Base-by-base conservation (phyloP, 1,140 invertebrate species). In the Probaryconus sp. region DNA sequence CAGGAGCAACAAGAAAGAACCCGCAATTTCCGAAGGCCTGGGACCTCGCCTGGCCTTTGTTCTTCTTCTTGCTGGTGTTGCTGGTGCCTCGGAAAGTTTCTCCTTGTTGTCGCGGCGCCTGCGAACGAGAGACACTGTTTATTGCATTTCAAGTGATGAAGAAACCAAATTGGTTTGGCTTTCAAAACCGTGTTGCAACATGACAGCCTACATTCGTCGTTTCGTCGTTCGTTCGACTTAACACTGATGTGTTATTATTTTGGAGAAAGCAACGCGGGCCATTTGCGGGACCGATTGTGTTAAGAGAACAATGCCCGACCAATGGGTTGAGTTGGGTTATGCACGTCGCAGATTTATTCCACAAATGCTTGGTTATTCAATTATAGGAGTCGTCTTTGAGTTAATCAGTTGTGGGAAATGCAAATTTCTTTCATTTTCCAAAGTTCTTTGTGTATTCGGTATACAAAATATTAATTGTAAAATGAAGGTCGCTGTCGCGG, bases 1-100 rank as follows among this genome's bases (percentile, higher is more conserved):
- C 33, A 65, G 67, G 70, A 73, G 72, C 70, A 77, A 75, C 71
- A 79, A 81, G 55, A 79, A 82, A 38, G 64, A 81, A 71, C 65
- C 79, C 37, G 40, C 70, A 81, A 81, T 83, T 81, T 81, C 71
- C 70, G 67, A 75, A 53, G 61, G 55, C 69, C 67, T 53, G 71
- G 56, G 69, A 73, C 70, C 68, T 64, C 51, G 33, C 42, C 51
- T 51, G 53, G 70, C 55, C 53, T 70, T 80, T 79, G 81, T 81
- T 61, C 48, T 65, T 75, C n/a, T n/a, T n/a, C n/a, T n/a, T n/a
- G n/a, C n/a, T n/a, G n/a, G n/a, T n/a, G n/a, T n/a, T n/a, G n/a
- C n/a, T n/a, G n/a, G n/a, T n/a, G n/a, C n/a, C n/a, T n/a, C n/a
- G n/a, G n/a, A n/a, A n/a, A n/a, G n/a, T n/a, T n/a, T n/a, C n/a